Base-by-base conservation (phyloP, 2,888 invertebrate species). In the Carterocephalus palaemon region DNA sequence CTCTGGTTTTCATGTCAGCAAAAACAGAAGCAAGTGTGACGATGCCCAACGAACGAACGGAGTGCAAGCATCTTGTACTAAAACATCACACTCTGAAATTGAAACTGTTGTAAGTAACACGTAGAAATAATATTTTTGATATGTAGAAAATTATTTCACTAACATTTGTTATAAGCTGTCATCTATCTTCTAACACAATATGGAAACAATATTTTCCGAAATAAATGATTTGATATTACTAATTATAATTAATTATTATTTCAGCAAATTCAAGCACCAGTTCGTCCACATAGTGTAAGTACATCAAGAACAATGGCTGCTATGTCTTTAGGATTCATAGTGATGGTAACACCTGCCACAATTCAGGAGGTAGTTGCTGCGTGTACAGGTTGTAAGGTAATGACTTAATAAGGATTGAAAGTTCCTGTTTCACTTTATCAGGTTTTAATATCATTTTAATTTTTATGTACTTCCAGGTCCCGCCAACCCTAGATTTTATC, bases 321-420 rank as follows among this genome's bases (percentile, higher is more conserved):
- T 37, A 95, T 96, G 91, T 95, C 95, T 48, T 87, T 95, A 65
- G 95, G 95, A 46, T 96, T 95, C 86, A 95, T 95, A 68, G 95
- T 96, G 47, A 92, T 95, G 90, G 95, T 95, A 55, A 95, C 95
- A 48, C 95, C 95, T 28, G 95, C 95, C 89, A 95, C 95, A 34
- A 95, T 95, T 58, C 95, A 95, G 83, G 95, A 95, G 88, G 94
- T 95, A 51, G 95, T 95, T 24, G 94, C 94, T 22, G 95, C 95
- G 17, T 95, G 95, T 72, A 95, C 95, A 13, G 95, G 95, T 47
- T 92, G 94, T 59, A 93, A 93, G 88, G 92, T 90, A 84, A 48
- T 40, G 15, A 32, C 37, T 33, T 20, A 15, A 32, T 22, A 15
- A 9, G 19, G 12, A 38, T 23, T 13, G 10, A 40, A 28, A 31